Evolutionary conservation across 2,888 invertebrate genomes (phyloP).

Genomic region (Xanthia icteritia): DNA sequence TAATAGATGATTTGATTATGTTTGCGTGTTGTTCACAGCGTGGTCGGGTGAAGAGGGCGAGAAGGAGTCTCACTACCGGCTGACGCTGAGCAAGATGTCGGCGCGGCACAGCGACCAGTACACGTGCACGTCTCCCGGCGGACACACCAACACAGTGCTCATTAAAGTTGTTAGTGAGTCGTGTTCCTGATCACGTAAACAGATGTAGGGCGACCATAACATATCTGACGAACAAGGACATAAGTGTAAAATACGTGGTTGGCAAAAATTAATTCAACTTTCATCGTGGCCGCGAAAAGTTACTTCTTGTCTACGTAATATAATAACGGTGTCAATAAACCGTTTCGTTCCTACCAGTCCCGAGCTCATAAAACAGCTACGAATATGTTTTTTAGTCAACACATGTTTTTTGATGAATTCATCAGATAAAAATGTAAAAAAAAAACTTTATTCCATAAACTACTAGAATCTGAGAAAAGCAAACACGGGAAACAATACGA

Average conservation of each 20-base stretch:
- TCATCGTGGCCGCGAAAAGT: too few relatives aligned
- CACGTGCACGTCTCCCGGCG: slow-evolving; percentile 95
- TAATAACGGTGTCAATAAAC: too few relatives aligned
- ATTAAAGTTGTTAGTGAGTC: slow-evolving; percentile 94
- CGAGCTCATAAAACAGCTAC: too few relatives aligned
- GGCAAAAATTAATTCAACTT: too few relatives aligned
- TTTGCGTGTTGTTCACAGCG: slow-evolving; percentile 81
- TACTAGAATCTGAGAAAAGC: too few relatives aligned
- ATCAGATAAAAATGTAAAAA: too few relatives aligned
- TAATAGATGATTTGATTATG: neutral
- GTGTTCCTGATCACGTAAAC: slow-evolving; percentile 39
- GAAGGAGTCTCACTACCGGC: slow-evolving; percentile 94
- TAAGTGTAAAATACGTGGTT: neutral
- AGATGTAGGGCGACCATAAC: neutral
- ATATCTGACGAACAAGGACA: neutral
- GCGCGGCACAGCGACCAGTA: slow-evolving; percentile 95
- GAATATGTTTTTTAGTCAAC: too few relatives aligned
- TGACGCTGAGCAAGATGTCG: slow-evolving; percentile 95
- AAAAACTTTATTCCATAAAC: too few relatives aligned
- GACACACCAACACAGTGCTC: slow-evolving; percentile 94
- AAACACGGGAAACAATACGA: too few relatives aligned
- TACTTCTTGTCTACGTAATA: too few relatives aligned
- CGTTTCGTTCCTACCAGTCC: too few relatives aligned
- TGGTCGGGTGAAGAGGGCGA: slow-evolving; percentile 94
- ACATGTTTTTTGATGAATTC: too few relatives aligned